Evolutionary conservation across 2,113 vertebrate genomes (phyloP).

Genomic region (Phaethornis superciliosus): DNA sequence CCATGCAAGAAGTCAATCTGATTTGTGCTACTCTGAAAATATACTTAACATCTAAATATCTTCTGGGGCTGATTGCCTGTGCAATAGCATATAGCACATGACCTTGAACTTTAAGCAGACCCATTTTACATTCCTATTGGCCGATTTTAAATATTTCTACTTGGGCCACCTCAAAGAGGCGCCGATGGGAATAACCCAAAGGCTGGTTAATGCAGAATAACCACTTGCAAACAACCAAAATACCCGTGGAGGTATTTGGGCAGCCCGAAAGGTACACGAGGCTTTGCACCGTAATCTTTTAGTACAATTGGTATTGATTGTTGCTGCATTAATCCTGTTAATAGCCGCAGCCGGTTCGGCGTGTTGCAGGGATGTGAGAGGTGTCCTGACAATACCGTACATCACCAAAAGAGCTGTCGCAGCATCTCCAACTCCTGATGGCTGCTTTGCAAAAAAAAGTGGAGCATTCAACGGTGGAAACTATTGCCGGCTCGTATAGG

Average conservation of each 20-base stretch:
- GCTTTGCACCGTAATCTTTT: neutral
- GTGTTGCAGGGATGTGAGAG: constrained; percentile 1
- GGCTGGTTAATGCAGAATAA: neutral
- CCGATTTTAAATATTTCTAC: neutral
- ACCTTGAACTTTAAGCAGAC: constrained; percentile 47
- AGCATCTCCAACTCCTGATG: neutral
- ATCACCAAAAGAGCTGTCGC: constrained; percentile 32
- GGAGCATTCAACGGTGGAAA: neutral
- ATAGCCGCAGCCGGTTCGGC: neutral
- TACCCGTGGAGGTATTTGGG: neutral
- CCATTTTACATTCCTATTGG: neutral
- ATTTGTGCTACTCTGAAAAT: neutral
- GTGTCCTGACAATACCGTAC: constrained; percentile 18
- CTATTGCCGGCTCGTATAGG: neutral
- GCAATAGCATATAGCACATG: neutral
- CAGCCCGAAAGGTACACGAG: neutral
- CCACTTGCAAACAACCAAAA: neutral
- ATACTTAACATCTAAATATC: neutral
- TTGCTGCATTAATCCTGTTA: constrained; percentile 33
- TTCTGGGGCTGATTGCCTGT: neutral
- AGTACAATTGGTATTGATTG: constrained; percentile 5
- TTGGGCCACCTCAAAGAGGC: neutral
- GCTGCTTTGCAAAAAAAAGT: constrained; percentile 3
- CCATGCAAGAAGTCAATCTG: neutral
- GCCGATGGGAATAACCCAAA: neutral